phyloP scores from a whole-genome alignment of 2,888 invertebrate species.

The Luperina nickerlii region DNA sequence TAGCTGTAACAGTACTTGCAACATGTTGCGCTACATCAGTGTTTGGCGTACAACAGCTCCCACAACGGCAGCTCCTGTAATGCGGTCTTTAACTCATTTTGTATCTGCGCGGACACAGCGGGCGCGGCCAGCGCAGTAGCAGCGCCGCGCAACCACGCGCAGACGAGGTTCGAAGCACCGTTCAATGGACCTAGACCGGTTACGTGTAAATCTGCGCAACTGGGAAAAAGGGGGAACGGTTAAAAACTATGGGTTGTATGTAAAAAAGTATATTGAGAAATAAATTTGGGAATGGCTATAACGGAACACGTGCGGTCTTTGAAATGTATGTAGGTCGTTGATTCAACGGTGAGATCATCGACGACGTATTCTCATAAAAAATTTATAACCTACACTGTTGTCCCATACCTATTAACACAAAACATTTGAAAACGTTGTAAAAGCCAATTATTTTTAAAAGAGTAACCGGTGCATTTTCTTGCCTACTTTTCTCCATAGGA shows the following conservation, averaged over 20 bases:
- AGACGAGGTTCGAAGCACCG: constrained; percentile 69
- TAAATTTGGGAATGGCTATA: not conserved
- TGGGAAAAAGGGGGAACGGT: constrained; percentile 51
- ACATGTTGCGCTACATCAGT: constrained; percentile 46
- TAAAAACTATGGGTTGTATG: not conserved
- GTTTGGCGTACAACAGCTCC: constrained; percentile 79
- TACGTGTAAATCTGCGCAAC: constrained; percentile 86
- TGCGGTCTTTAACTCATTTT: constrained; percentile 80
- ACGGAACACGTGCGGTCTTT: too few species aligned
- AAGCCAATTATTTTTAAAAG: too few species aligned
- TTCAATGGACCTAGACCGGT: constrained; percentile 85
- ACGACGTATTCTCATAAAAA: not conserved
- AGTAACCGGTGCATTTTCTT: too few species aligned
- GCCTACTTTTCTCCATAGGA: too few species aligned
- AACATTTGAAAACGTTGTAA: too few species aligned
- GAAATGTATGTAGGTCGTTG: not conserved
- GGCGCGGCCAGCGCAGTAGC: constrained; percentile 80
- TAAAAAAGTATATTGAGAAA: not conserved
- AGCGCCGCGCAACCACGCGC: constrained; percentile 74
- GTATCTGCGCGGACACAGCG: constrained; percentile 77
- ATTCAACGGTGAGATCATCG: not conserved
- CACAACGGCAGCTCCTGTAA: constrained; percentile 82
- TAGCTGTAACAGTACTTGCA: constrained; percentile 7
- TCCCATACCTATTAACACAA: too few species aligned
- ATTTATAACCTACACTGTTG: not conserved